A percentile compares a stretch with the other conserved stretches of the same genome.
These are phyloP conservation scores for Apodemia duryi DNA, from an alignment of 2,888 invertebrate species.

Conservation along the genomic window DNA sequence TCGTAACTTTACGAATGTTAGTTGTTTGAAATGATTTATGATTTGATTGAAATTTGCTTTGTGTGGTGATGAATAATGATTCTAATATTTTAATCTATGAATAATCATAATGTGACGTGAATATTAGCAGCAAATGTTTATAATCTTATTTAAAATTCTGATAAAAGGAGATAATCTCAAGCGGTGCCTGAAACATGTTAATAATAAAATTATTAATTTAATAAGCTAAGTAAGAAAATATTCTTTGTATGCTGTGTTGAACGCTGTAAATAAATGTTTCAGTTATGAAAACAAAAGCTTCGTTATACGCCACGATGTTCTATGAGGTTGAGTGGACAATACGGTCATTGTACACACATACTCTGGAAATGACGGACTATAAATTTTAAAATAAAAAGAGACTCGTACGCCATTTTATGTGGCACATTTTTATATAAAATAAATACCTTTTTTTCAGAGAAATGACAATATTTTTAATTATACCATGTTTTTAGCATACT, in stretches of 20 bases:
- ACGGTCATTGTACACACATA: constrained; percentile 14
- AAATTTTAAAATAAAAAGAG: constrained; percentile 15
- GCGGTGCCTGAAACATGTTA: background rate
- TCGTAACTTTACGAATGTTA: no score
- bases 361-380: constrained; percentile 12
- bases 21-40: background rate
- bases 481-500: no score
- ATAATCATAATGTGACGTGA: background rate
- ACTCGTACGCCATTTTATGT: constrained; percentile 4
- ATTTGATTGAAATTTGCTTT: background rate
- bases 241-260: background rate
- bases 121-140: background rate
- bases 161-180: background rate
- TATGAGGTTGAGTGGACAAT: constrained; percentile 9
- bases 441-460: background rate
- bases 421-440: background rate
- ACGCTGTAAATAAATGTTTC: background rate
- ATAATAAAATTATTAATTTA: background rate
- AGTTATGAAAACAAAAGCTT: background rate
- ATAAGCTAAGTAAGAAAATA: background rate
- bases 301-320: constrained; percentile 3
- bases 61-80: background rate
- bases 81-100: background rate
- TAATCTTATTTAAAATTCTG: no score
- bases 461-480: background rate